phyloP scores from a whole-genome alignment of 2,113 vertebrate genomes.

The Lota lota region DNA sequence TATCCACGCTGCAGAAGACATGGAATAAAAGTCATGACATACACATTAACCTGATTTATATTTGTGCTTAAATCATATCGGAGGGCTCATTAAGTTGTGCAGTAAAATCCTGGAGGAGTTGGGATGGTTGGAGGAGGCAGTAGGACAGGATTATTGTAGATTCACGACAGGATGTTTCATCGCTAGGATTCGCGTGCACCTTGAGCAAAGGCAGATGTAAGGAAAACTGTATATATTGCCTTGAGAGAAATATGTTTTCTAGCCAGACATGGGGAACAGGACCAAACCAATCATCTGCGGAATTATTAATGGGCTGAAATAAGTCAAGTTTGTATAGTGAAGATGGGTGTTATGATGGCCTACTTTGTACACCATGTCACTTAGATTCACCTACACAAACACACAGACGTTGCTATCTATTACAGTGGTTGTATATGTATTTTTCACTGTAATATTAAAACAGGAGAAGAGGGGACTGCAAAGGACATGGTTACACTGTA shows the following conservation, averaged over 20 bases:
- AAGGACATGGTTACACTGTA: slow-evolving; percentile 56
- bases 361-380: background rate
- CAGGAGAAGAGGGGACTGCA: slow-evolving; percentile 27
- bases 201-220: slow-evolving; percentile 21
- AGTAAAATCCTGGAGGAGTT: slow-evolving; percentile 50
- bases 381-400: slow-evolving; percentile 1
- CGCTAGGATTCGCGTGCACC: slow-evolving; percentile 31
- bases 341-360: background rate
- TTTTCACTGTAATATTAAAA: slow-evolving; percentile 50
- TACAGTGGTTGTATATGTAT: slow-evolving; percentile 26
- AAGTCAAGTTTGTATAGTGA: slow-evolving; percentile 7
- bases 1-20: slow-evolving; percentile 28
- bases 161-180: slow-evolving; percentile 38
- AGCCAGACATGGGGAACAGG: slow-evolving; percentile 2
- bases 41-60: slow-evolving; percentile 57
- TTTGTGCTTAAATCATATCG: slow-evolving; percentile 42
- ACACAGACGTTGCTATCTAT: slow-evolving; percentile 25
- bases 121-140: slow-evolving; percentile 9
- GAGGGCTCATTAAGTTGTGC: slow-evolving; percentile 57
- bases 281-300: background rate
- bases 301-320: slow-evolving; percentile 8
- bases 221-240: slow-evolving; percentile 8
- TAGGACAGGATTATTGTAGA: slow-evolving; percentile 33
- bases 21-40: slow-evolving; percentile 44
- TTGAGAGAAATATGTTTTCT: too few relatives aligned